Percentiles rank a stretch among this genome's conserved stretches.
Evolutionary conservation across 2,797 vertebrate genomes (phyloP).

Genomic region (Pseudocheirus occidentalis): DNA sequence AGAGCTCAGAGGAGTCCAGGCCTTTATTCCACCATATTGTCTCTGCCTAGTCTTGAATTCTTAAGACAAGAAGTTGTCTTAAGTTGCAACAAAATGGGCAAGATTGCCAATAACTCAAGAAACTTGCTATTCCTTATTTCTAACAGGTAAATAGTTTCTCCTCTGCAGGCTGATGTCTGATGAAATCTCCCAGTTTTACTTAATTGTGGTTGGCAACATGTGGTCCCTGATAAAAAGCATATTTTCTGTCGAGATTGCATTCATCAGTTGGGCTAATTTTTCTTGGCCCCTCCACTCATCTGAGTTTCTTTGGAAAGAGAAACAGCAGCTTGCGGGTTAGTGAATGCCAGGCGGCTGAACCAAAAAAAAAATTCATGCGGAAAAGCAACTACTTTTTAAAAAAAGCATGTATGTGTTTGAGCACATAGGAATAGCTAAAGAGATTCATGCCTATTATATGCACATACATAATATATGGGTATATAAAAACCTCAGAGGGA

Average conservation of each 20-base stretch:
- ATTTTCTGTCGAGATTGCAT: conserved; percentile 87
- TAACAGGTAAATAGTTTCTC: conserved; percentile 62
- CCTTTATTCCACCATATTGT: neutral
- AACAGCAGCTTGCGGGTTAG: conserved; percentile 89
- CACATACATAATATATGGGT: conserved; percentile 59
- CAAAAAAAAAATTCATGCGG: conserved; percentile 67
- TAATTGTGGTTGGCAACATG: conserved; percentile 87
- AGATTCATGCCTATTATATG: conserved; percentile 49
- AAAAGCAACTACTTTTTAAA: conserved; percentile 70
- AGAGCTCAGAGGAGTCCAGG: neutral
- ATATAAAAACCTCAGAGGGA: conserved; percentile 71
- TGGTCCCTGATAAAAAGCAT: conserved; percentile 89
- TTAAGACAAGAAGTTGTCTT: neutral
- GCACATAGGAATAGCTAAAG: neutral
- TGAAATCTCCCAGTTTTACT: conserved; percentile 85
- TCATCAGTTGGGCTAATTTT: conserved; percentile 87
- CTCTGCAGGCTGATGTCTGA: conserved; percentile 80
- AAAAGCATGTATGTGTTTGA: conserved; percentile 32
- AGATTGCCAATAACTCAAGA: neutral
- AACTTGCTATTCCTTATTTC: neutral
- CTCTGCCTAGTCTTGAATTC: neutral
- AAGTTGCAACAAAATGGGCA: neutral
- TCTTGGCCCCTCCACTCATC: conserved; percentile 87
- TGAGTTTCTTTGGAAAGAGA: conserved; percentile 86
- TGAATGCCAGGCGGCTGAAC: conserved; percentile 86